Percentiles rank a stretch among this genome's conserved stretches.
phyloP scores from a whole-genome alignment of 2,113 vertebrate species.

The Stegostoma tigrinum region DNA sequence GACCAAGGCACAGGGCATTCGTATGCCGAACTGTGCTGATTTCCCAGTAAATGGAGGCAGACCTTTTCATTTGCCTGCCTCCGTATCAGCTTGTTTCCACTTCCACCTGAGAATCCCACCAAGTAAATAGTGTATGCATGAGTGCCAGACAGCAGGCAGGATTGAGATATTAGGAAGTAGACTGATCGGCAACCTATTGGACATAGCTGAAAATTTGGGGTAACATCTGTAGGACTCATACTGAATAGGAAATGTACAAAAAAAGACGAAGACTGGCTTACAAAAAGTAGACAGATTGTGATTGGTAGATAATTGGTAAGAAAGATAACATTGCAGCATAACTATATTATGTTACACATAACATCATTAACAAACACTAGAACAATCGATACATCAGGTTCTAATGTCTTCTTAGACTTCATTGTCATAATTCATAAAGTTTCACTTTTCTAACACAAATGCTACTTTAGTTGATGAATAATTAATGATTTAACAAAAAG shows the following conservation, averaged over 20 bases:
- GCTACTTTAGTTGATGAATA: background rate
- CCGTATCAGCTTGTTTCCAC: too few relatives aligned
- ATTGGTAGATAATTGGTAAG: background rate
- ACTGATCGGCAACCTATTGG: background rate
- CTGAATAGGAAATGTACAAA: background rate
- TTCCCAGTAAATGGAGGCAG: too few relatives aligned
- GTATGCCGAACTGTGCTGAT: too few relatives aligned
- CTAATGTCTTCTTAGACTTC: background rate
- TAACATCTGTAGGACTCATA: background rate
- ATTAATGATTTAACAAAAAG: background rate
- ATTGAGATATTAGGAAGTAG: background rate
- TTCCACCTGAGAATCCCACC: too few relatives aligned
- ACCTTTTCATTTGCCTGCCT: too few relatives aligned
- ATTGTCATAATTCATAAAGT: background rate
- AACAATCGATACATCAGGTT: background rate
- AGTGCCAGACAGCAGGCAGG: background rate
- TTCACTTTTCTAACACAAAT: background rate
- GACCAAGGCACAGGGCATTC: too few relatives aligned
- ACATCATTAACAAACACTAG: background rate
- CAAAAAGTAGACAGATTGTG: background rate
- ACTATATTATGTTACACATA: background rate
- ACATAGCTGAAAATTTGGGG: background rate
- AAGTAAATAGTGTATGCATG: background rate
- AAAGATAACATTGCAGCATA: background rate
- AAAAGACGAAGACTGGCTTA: background rate